Conservation (phyloP, 2,888 invertebrate genomes). For the Apotomis turbidana region DNA sequence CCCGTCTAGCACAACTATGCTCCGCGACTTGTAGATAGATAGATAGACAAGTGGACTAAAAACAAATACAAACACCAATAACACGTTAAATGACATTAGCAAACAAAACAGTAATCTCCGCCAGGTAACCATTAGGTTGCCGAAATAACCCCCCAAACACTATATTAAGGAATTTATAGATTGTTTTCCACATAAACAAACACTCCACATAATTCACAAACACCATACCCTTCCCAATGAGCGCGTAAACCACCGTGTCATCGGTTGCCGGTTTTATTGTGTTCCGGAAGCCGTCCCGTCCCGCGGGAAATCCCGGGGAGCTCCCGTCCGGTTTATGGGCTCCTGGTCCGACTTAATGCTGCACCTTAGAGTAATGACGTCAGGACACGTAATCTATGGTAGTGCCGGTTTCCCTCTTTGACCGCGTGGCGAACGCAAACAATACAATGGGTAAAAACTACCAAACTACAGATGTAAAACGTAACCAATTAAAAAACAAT, state of each 20-base stretch:
- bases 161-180: background rate
- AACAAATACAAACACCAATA: too few relatives aligned
- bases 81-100: too few relatives aligned
- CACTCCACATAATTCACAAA: background rate
- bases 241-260: constrained; percentile 20
- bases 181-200: background rate
- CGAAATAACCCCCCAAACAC: too few relatives aligned
- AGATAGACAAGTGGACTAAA: too few relatives aligned
- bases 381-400: constrained; percentile 6
- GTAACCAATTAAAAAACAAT: too few relatives aligned
- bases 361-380: constrained; percentile 22
- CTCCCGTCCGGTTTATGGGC: constrained; percentile 22
- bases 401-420: background rate
- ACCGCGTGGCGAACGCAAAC: too few relatives aligned
- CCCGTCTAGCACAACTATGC: too few relatives aligned
- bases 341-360: constrained; percentile 14
- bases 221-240: background rate
- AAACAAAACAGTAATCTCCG: too few relatives aligned
- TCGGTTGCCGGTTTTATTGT: constrained; percentile 29
- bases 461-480: too few relatives aligned
- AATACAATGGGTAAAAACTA: too few relatives aligned
- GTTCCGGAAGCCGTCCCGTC: constrained; percentile 21
- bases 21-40: too few relatives aligned
- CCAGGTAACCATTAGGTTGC: too few relatives aligned
- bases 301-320: constrained; percentile 29